Conservation (phyloP, 2,888 invertebrate genomes). For the Monopis laevigella region DNA sequence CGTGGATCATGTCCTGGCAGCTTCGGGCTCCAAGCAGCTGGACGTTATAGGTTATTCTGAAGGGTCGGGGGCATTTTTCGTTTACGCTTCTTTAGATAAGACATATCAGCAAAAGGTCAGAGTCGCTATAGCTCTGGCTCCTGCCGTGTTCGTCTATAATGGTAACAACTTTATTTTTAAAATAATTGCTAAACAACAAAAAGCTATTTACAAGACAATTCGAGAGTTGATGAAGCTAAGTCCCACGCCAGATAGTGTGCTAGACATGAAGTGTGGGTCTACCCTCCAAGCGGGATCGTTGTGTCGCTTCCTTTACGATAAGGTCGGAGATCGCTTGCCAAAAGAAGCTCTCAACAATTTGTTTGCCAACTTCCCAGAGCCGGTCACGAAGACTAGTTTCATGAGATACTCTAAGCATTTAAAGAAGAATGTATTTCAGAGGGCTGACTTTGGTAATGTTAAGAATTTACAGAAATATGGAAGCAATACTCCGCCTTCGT, state of each 20-base stretch:
- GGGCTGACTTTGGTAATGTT: neutral
- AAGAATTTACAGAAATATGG: slow-evolving; percentile 3
- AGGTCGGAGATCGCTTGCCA: neutral
- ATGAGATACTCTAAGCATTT: slow-evolving; percentile 1
- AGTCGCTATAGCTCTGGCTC: neutral
- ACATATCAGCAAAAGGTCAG: neutral
- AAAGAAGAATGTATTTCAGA: neutral
- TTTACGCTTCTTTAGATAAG: neutral
- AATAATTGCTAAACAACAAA: neutral
- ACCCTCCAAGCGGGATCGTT: neutral
- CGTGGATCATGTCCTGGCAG: slow-evolving; percentile 35
- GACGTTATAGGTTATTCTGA: slow-evolving; percentile 25
- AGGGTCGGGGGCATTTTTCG: neutral
- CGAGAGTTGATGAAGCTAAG: neutral
- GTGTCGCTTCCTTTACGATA: slow-evolving; percentile 1
- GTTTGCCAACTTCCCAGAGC: neutral
- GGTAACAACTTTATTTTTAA: neutral
- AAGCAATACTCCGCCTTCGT: neutral
- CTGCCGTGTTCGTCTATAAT: neutral
- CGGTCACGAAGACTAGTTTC: neutral
- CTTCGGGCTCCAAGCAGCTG: slow-evolving; percentile 30
- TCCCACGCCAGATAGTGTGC: neutral
- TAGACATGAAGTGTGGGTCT: neutral
- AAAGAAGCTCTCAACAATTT: neutral
- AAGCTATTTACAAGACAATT: neutral